phyloP scores from a whole-genome alignment of 2,888 invertebrate species.

The Leptothorax acervorum region DNA sequence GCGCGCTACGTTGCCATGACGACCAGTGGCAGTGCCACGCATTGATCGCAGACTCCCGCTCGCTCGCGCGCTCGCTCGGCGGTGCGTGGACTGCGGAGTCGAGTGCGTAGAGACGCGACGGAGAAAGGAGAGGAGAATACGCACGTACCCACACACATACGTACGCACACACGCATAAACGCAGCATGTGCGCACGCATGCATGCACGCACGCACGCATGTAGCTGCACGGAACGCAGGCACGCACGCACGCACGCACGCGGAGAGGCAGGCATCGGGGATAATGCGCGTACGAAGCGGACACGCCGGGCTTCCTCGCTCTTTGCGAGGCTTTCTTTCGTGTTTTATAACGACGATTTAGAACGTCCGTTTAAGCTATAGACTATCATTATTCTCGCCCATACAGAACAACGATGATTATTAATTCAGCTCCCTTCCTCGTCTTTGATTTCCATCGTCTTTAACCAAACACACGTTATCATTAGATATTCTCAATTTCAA shows the following conservation, averaged over 20 bases:
- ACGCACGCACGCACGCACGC: neutral
- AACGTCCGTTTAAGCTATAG: constrained; percentile 1
- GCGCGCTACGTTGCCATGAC: constrained; percentile 84
- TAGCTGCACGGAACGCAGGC: constrained; percentile 5
- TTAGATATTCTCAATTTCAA: neutral
- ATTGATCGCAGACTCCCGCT: constrained; percentile 85
- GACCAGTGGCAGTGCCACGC: constrained; percentile 84
- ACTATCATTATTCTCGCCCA: neutral
- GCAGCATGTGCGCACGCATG: constrained; percentile 33
- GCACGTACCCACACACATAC: neutral
- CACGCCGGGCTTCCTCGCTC: constrained; percentile 50
- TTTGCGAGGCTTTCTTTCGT: constrained; percentile 43
- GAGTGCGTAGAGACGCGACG: constrained; percentile 60
- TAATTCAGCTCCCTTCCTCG: neutral
- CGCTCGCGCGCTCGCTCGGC: constrained; percentile 61
- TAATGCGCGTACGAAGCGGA: constrained; percentile 63
- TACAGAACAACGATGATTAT: constrained; percentile 13
- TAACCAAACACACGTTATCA: neutral
- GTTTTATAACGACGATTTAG: constrained; percentile 50
- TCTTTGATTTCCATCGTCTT: neutral
- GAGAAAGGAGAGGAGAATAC: constrained; percentile 61
- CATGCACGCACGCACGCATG: constrained; percentile 43
- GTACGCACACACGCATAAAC: constrained; percentile 13
- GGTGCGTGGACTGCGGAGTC: constrained; percentile 66
- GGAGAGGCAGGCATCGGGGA: constrained; percentile 61